Percentiles rank a stretch among this genome's conserved stretches.
These are phyloP conservation scores for Leptoclinus maculatus DNA, from an alignment of 2,797 vertebrate species.

Conservation along the genomic window DNA sequence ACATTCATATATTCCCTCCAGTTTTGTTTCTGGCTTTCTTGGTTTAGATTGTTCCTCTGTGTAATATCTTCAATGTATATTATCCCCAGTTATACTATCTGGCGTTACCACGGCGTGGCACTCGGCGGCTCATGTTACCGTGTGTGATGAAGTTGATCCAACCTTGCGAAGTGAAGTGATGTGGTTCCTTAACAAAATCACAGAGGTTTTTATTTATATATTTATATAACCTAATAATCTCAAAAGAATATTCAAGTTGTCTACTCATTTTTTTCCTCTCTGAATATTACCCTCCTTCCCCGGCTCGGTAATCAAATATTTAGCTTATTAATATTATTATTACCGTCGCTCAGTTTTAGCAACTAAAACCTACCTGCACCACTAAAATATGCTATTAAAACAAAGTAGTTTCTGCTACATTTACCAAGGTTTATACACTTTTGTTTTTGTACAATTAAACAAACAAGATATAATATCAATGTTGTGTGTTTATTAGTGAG, in stretches of 20 bases:
- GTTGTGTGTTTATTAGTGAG: background rate
- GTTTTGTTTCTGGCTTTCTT: slow-evolving; percentile 8
- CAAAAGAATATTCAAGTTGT: too few relatives aligned
- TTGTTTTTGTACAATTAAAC: background rate
- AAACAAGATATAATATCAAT: background rate
- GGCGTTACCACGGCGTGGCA: background rate
- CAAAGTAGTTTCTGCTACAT: background rate
- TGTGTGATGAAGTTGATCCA: background rate
- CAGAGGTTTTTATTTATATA: too few relatives aligned
- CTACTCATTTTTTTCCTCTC: too few relatives aligned
- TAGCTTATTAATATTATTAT: too few relatives aligned
- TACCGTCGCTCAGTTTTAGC: too few relatives aligned
- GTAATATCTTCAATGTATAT: background rate
- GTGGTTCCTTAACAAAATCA: background rate
- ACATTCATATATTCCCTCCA: background rate
- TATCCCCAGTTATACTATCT: background rate
- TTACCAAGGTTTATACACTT: background rate
- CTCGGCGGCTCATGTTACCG: too few relatives aligned
- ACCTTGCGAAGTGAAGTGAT: background rate
- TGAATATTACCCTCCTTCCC: too few relatives aligned
- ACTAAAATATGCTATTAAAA: background rate
- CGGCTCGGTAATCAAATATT: too few relatives aligned
- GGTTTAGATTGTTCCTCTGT: background rate
- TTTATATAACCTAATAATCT: too few relatives aligned
- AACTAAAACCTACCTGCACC: background rate